phyloP scores from a whole-genome alignment of 2,888 invertebrate species.

The Tipula helvola region DNA sequence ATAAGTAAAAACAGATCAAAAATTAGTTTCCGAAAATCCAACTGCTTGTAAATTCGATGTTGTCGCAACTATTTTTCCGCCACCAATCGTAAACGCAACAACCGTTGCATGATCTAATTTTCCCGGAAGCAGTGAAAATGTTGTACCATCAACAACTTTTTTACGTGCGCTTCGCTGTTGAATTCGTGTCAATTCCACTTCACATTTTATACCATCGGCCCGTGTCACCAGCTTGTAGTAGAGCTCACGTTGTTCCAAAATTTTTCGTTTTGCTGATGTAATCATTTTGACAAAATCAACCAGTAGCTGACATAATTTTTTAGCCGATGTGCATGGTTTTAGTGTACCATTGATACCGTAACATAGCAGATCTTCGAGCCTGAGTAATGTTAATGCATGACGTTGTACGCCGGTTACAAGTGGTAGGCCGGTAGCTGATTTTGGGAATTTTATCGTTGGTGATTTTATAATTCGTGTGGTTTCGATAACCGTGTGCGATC shows the following conservation, averaged over 20 bases:
- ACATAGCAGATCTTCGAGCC: conserved; percentile 61
- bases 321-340: conserved; percentile 46
- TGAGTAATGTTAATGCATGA: conserved; percentile 57
- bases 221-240: conserved; percentile 49
- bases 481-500: conserved; percentile 35
- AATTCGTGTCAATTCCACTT: conserved; percentile 45
- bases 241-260: conserved; percentile 68
- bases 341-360: conserved; percentile 53
- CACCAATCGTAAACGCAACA: conserved; percentile 66
- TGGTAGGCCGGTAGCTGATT: conserved; percentile 45
- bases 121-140: conserved; percentile 58
- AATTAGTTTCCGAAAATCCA: not conserved
- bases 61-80: conserved; percentile 14
- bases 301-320: conserved; percentile 55
- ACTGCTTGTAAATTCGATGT: not conserved
- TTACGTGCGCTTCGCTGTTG: conserved; percentile 56
- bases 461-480: conserved; percentile 24
- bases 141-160: conserved; percentile 58
- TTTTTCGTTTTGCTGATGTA: conserved; percentile 68
- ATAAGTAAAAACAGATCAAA: not conserved
- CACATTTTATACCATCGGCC: conserved; percentile 36
- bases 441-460: conserved; percentile 28
- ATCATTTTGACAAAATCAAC: conserved; percentile 67
- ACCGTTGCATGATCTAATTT: conserved; percentile 82
- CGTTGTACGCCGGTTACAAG: conserved; percentile 60